A percentile compares a stretch with the other conserved stretches of the same genome.
phyloP scores from a whole-genome alignment of 2,797 vertebrate species.

The Sylvilagus floridanus region DNA sequence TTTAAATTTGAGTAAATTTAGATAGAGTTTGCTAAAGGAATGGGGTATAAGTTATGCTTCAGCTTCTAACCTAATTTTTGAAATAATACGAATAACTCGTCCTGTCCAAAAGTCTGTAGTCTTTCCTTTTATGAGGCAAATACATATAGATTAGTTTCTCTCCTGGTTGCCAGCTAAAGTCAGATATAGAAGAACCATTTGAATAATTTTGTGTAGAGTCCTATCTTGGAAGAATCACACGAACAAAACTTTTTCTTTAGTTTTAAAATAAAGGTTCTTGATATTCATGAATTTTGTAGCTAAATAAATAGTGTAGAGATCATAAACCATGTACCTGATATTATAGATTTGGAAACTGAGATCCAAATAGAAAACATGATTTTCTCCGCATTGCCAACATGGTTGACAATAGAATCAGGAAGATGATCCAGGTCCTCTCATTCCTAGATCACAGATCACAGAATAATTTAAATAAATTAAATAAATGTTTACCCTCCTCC shows the following conservation, averaged over 20 bases:
- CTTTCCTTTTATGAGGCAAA: not conserved
- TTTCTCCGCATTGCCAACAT: not conserved
- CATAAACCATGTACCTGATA: not conserved
- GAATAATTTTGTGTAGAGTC: not conserved
- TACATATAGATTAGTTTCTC: not conserved
- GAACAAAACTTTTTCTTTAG: not conserved
- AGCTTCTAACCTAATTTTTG: not conserved
- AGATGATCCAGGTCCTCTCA: not conserved
- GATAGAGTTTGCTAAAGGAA: not conserved
- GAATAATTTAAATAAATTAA: not conserved
- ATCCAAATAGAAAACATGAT: not conserved
- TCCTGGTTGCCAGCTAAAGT: not conserved
- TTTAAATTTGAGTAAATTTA: not conserved
- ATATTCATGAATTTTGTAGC: not conserved
- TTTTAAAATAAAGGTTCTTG: not conserved
- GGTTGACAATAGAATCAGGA: not conserved
- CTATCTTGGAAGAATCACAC: not conserved
- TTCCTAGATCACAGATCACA: slow-evolving; percentile 19
- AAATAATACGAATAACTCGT: not conserved
- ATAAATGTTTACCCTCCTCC: not conserved
- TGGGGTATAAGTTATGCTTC: not conserved
- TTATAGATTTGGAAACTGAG: not conserved
- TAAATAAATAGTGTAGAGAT: not conserved
- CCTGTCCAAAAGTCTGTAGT: not conserved
- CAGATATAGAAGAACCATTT: not conserved